Percentiles rank a stretch among this genome's conserved stretches.
These are phyloP conservation scores for Megaustenia siamemsis DNA, from an alignment of 2,888 invertebrate species.

Conservation along the genomic window DNA sequence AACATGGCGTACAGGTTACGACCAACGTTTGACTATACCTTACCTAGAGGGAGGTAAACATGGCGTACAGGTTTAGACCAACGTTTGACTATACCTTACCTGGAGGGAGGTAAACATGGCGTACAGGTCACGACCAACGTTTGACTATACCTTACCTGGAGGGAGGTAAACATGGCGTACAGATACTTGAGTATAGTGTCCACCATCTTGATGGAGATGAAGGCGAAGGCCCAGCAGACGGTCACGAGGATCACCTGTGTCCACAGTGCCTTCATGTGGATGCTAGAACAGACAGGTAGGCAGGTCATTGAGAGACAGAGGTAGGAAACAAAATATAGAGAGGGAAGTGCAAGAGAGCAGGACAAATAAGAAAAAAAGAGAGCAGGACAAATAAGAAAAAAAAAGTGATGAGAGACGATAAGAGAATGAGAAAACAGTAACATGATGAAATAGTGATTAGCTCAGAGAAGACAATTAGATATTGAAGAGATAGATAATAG, in stretches of 20 bases:
- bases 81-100: no score
- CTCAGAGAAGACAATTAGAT: background rate
- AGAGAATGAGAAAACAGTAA: no score
- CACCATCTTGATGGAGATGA: conserved; percentile 78
- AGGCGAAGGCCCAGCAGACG: conserved; percentile 79
- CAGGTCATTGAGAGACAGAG: background rate
- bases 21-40: no score
- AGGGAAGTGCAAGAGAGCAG: background rate
- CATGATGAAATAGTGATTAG: background rate
- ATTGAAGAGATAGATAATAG: background rate
- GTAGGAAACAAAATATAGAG: background rate
- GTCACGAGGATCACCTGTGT: conserved; percentile 79
- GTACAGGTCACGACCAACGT: no score
- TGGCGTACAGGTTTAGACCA: no score
- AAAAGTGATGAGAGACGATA: no score
- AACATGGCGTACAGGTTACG: no score
- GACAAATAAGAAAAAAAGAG: background rate
- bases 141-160: conserved; percentile 77
- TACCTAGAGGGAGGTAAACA: no score
- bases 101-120: no score
- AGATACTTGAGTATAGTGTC: conserved; percentile 79
- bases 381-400: no score
- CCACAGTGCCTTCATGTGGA: conserved; percentile 80
- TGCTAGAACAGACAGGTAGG: conserved; percentile 62
- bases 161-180: conserved; percentile 78